Evolutionary conservation across 2,113 vertebrate genomes (phyloP).

Genomic region (Saccopteryx bilineata): DNA sequence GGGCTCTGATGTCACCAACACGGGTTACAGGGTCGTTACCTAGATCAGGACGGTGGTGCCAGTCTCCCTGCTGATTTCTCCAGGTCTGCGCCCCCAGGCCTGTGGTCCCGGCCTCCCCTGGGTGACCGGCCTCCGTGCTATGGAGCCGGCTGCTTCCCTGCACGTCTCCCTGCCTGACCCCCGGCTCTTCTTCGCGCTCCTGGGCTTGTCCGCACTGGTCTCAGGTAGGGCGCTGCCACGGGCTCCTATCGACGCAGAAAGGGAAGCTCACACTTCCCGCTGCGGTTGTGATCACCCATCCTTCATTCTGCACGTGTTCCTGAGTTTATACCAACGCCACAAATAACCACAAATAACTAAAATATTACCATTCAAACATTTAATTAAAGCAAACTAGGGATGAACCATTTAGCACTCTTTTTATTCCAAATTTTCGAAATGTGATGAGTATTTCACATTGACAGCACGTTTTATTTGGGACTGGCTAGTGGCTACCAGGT

Average conservation of each 20-base stretch:
- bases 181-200: not conserved
- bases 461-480: not conserved
- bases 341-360: not conserved
- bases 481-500: not conserved
- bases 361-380: not conserved
- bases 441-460: not conserved
- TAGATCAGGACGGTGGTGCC: not conserved
- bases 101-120: not conserved
- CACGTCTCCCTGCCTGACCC: too few relatives aligned
- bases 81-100: not conserved
- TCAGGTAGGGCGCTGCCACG: conserved; percentile 62
- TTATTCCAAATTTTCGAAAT: not conserved
- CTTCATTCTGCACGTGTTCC: rapidly evolving
- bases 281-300: rapidly evolving
- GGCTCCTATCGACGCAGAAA: not conserved
- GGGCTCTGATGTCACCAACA: not conserved
- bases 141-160: not conserved
- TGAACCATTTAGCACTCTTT: not conserved
- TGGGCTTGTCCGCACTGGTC: not conserved
- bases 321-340: too few relatives aligned
- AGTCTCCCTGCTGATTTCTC: not conserved
- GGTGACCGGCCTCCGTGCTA: not conserved
- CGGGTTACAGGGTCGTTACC: not conserved
- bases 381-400: not conserved
- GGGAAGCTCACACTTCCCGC: not conserved